A percentile compares a stretch with the other conserved stretches of the same genome.
phyloP scores from a whole-genome alignment of 30 jellyfish, hydroid and myxozoan genomes.

The Chrysaora quinquecirrha region DNA sequence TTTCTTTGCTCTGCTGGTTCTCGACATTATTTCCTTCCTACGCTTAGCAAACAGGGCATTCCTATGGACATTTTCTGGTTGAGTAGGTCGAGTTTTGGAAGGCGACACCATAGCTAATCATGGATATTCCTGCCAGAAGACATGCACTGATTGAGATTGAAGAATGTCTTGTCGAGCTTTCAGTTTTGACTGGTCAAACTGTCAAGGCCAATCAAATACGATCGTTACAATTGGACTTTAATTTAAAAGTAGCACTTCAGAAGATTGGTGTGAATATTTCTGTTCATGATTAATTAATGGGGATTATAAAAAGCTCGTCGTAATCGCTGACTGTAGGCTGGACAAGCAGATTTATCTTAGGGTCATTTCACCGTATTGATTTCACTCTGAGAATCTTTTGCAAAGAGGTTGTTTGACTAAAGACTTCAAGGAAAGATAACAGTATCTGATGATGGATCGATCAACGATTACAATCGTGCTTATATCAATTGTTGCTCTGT shows the following conservation, averaged over 20 bases:
- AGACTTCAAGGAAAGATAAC: no score
- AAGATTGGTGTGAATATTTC: conserved; percentile 28
- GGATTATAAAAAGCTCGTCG: conserved; percentile 53
- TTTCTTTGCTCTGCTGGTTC: conserved; percentile 38
- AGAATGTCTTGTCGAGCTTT: no score
- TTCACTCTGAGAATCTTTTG: conserved; percentile 14
- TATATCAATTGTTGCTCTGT: neutral
- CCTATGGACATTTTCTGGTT: neutral
- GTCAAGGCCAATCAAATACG: no score
- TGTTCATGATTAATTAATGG: conserved; percentile 44
- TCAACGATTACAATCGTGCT: neutral
- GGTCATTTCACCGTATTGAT: neutral
- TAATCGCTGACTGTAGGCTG: conserved; percentile 16
- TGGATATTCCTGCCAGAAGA: neutral
- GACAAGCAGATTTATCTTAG: neutral
- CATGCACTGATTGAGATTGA: no score
- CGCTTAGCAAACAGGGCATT: conserved; percentile 30
- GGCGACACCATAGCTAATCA: neutral
- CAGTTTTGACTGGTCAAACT: no score
- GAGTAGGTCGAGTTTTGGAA: neutral
- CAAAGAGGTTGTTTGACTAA: no score
- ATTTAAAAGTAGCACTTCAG: no score
- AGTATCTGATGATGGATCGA: no score
- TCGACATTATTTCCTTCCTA: conserved; percentile 53
- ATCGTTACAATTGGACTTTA: no score